Conservation (phyloP, 2,888 invertebrate species). For the Drosophila nigritarsus region DNA sequence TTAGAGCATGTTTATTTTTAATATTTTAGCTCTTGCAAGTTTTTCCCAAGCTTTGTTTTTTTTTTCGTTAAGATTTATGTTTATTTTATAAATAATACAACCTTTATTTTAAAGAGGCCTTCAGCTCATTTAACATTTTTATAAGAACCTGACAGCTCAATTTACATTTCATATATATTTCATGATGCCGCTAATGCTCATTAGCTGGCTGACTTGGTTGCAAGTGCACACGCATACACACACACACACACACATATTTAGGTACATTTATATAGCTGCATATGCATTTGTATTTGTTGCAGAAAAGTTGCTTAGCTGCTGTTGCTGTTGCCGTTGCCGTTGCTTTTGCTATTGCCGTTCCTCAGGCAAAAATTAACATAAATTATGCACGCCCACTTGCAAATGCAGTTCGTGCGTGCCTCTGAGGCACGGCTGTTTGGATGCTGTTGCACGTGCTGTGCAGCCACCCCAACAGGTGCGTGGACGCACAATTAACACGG, state of each 20-base stretch:
- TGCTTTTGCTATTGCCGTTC: constrained; percentile 41
- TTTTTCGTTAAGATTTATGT: background rate
- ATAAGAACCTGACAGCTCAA: constrained; percentile 16
- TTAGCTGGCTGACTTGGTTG: constrained; percentile 51
- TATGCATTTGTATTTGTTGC: constrained; percentile 44
- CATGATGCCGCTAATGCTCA: constrained; percentile 49
- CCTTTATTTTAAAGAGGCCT: background rate
- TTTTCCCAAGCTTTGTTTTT: background rate
- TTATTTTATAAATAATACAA: background rate
- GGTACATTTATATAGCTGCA: background rate
- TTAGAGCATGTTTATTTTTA: background rate
- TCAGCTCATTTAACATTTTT: constrained; percentile 1
- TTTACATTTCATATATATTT: constrained; percentile 50
- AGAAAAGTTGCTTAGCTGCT: constrained; percentile 43
- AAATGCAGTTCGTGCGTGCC: constrained; percentile 76
- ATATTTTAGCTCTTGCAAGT: background rate
- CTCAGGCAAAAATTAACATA: constrained; percentile 77
- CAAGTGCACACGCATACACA: constrained; percentile 23
- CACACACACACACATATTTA: background rate
- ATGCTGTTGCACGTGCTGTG: constrained; percentile 21
- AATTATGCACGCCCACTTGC: constrained; percentile 81
- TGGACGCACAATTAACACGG: constrained; percentile 76
- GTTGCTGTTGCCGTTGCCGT: constrained; percentile 25
- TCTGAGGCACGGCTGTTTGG: constrained; percentile 2
- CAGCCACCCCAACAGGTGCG: constrained; percentile 49